Percentiles rank a stretch among this genome's conserved stretches.
phyloP scores from a whole-genome alignment of 1,140 invertebrate genomes.

The Pogonognathellus flavescens region DNA sequence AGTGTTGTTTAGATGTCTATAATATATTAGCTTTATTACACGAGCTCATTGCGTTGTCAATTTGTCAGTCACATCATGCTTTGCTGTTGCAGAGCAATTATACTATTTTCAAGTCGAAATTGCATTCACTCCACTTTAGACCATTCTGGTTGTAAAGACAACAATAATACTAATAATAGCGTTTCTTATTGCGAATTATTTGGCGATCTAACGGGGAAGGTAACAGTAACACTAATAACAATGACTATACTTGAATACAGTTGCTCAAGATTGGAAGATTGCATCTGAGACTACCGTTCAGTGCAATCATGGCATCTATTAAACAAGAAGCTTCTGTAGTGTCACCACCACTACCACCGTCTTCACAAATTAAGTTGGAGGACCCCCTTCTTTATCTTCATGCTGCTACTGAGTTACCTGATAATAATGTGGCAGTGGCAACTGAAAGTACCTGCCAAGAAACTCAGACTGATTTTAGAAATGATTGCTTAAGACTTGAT shows the following conservation, averaged over 20 bases:
- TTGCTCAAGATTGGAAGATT: no score
- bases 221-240: background rate
- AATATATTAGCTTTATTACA: background rate
- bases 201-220: background rate
- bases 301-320: background rate
- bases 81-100: background rate
- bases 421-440: background rate
- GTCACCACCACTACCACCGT: background rate
- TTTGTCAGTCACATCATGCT: background rate
- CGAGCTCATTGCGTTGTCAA: no score
- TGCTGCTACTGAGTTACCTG: background rate
- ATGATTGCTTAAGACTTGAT: slow-evolving; percentile 31
- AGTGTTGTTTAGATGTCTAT: background rate
- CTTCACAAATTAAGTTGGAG: background rate
- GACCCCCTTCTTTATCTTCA: background rate
- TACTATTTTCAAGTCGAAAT: background rate
- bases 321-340: background rate
- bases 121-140: background rate
- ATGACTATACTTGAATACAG: no score
- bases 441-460: background rate
- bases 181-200: background rate
- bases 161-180: background rate
- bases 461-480: slow-evolving; percentile 41
- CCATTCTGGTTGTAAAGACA: no score
- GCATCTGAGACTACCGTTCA: no score